Base-by-base conservation (phyloP, 2,888 invertebrate species). In the Drosophila cognata region DNA sequence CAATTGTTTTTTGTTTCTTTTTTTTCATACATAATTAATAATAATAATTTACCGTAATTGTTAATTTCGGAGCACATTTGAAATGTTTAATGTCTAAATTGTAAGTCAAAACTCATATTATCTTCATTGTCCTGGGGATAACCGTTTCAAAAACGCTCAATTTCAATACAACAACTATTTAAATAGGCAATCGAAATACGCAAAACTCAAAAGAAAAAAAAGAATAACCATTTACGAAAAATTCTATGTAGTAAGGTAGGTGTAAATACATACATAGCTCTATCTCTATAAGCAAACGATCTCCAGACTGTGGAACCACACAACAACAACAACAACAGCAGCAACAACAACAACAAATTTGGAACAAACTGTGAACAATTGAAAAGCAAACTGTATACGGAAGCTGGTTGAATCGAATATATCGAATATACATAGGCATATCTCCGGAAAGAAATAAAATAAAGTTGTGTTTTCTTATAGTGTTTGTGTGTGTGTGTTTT, bases 41-140 rank as follows among this genome's bases (percentile, higher is more conserved):
- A 77, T 74, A 79, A 70, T 79, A 81, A 68, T 75, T 74, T 74
- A 81, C 61, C 78, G 59, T 51, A 73, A 77, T 66, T 69, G 70
- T 74, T 75, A 71, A 75, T 81, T 81, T 81, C 78, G 76, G 81
- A 76, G 72, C 69, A 81, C 82, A 82, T 77, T 82, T 81, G 79
- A 75, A 81, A 85, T 82, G 83, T 83, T 82, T 79, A 60, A 79
- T 79, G 78, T 81, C 78, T 83, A 82, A 82, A 81, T 79, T 76
- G 81, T 85, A 88, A 88, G 88, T 85, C 85, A 84, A 84, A 84
- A 88, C 88, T 88, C 88, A 84, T 85, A 72, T 77, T 81, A 68
- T 82, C 71, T 81, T 81, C 74, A 77, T 81, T 86, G 74, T 79
- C 80, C 73, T 74, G 74, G 74, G 61, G 72, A 66, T 63, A 60